These are phyloP conservation scores for Protobothrops mucrosquamatus DNA, from an alignment of 2,113 vertebrate genomes.

Conservation along the genomic window DNA sequence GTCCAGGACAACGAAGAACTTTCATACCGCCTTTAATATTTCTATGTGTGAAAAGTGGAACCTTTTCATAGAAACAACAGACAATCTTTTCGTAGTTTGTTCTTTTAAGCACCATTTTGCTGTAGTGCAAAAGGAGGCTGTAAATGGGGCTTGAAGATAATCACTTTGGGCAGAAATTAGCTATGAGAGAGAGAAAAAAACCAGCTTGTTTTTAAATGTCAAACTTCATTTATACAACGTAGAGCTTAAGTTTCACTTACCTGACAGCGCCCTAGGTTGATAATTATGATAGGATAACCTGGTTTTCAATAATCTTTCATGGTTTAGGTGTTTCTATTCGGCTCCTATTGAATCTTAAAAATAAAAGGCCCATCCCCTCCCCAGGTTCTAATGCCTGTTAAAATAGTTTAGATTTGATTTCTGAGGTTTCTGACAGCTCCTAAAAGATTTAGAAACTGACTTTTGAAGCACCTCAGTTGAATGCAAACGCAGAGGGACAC, in stretches of 20 bases:
- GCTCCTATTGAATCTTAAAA: conserved; percentile 69
- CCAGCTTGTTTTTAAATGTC: conserved; percentile 57
- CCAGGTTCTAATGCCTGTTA: conserved; percentile 61
- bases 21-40: not conserved
- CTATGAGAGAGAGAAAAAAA: conserved; percentile 8
- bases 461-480: conserved; percentile 68
- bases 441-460: conserved; percentile 77
- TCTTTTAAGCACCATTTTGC: conserved; percentile 24
- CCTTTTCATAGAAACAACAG: conserved; percentile 14
- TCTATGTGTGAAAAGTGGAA: not conserved
- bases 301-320: conserved; percentile 65
- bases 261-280: conserved; percentile 63
- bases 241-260: conserved; percentile 57
- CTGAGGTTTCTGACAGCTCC: conserved; percentile 74
- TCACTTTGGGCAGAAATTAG: conserved; percentile 62
- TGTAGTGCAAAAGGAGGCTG: conserved; percentile 32
- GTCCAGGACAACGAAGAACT: not conserved
- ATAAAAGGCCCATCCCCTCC: conserved; percentile 53
- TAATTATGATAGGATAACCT: conserved; percentile 65
- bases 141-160: conserved; percentile 53
- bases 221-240: conserved; percentile 60
- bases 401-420: conserved; percentile 75
- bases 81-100: not conserved
- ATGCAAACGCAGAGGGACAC: conserved; percentile 32
- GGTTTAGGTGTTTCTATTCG: conserved; percentile 62